Percentiles rank a stretch among this genome's conserved stretches.
Conservation (phyloP, 2,888 invertebrate species). For the Erpobdella octoculata region DNA sequence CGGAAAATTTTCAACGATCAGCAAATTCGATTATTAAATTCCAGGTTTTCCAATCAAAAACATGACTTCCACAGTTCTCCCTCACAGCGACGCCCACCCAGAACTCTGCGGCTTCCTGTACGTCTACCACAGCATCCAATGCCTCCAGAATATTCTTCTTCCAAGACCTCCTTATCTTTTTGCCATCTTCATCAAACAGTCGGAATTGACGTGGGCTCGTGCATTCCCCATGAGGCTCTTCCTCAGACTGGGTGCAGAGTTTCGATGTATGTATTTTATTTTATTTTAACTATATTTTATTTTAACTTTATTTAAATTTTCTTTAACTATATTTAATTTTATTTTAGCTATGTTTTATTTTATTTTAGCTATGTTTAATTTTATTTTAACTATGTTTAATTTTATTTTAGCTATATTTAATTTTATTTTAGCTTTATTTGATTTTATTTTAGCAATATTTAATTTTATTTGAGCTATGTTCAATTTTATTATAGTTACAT, state of each 20-base stretch:
- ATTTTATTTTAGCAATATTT: not conserved
- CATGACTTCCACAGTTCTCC: conserved; percentile 62
- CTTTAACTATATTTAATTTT: not conserved
- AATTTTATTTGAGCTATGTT: not conserved
- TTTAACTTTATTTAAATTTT: not conserved
- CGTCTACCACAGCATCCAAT: conserved; percentile 68
- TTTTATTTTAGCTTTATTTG: not conserved
- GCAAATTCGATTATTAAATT: not conserved
- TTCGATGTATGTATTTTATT: conserved; percentile 58
- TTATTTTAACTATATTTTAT: not conserved
- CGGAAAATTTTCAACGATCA: not conserved
- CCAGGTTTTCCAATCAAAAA: conserved; percentile 65
- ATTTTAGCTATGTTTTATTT: not conserved
- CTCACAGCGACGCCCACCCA: conserved; percentile 48
- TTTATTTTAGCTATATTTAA: not conserved
- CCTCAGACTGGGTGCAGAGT: conserved; percentile 72
- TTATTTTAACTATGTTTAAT: not conserved
- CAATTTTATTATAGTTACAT: not conserved
- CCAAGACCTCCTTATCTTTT: conserved; percentile 65
- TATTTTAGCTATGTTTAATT: not conserved
- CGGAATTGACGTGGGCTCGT: conserved; percentile 76
- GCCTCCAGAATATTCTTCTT: conserved; percentile 60
- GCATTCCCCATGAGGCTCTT: conserved; percentile 65
- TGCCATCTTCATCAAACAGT: conserved; percentile 70
- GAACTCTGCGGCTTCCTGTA: conserved; percentile 69